A percentile compares a stretch with the other conserved stretches of the same genome.
phyloP scores from a whole-genome alignment of 2,888 invertebrate genomes.

The Drosophila putrida region DNA sequence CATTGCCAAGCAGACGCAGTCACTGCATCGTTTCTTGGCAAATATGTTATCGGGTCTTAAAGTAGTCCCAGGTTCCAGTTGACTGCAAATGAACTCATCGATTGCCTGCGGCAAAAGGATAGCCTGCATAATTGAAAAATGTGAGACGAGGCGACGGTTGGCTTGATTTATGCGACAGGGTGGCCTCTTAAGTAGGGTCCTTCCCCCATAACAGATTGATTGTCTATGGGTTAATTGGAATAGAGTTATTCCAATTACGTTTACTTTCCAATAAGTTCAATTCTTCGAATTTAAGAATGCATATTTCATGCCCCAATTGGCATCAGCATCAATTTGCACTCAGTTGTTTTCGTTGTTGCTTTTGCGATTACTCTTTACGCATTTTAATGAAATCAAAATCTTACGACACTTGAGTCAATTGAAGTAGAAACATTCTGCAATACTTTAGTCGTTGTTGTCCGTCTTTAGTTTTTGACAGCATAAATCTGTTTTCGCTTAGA shows the following conservation, averaged over 20 bases:
- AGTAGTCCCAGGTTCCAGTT: conserved; percentile 55
- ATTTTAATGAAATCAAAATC: conserved; percentile 75
- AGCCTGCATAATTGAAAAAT: conserved; percentile 36
- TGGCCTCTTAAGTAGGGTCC: background rate
- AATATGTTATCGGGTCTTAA: conserved; percentile 61
- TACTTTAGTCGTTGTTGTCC: conserved; percentile 12
- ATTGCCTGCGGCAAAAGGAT: conserved; percentile 2
- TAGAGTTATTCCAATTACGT: conserved; percentile 38
- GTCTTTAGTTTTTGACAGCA: conserved; percentile 29
- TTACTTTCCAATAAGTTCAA: conserved; percentile 17
- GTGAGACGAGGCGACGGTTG: conserved; percentile 1
- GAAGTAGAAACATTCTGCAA: conserved; percentile 63
- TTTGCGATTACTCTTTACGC: conserved; percentile 38
- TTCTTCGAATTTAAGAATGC: conserved; percentile 42
- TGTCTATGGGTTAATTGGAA: background rate
- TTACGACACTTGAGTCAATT: conserved; percentile 69
- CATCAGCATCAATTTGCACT: conserved; percentile 2
- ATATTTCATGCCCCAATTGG: conserved; percentile 68
- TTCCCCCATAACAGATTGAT: background rate
- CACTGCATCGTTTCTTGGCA: conserved; percentile 59
- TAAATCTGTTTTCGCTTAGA: conserved; percentile 65
- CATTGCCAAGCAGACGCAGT: conserved; percentile 52
- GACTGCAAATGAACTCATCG: conserved; percentile 60
- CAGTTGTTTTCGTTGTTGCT: conserved; percentile 10
- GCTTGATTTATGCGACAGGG: conserved; percentile 30